A percentile compares a stretch with the other conserved stretches of the same genome.
These are phyloP conservation scores for Lepidocolaptes lacrymiger DNA, from an alignment of 2,797 vertebrate genomes.

Conservation along the genomic window DNA sequence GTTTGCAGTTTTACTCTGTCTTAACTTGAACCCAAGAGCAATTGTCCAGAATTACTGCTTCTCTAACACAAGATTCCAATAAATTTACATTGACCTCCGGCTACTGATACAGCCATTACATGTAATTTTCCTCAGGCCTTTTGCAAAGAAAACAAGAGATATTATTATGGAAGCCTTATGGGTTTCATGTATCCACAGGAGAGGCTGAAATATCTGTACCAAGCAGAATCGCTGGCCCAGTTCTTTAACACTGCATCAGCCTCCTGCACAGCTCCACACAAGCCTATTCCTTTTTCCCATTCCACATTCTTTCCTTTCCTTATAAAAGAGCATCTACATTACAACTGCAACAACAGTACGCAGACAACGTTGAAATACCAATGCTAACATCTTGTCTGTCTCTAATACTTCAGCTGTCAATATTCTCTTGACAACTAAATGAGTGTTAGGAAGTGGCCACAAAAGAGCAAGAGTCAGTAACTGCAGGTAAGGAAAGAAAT, in stretches of 20 bases:
- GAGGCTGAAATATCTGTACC: not conserved
- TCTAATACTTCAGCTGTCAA: not conserved
- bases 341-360: not conserved
- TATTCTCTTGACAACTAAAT: not conserved
- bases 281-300: not conserved
- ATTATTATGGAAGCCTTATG: not conserved
- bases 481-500: not conserved
- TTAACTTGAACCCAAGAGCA: not conserved
- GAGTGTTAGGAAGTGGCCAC: not conserved
- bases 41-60: not conserved
- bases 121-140: not conserved
- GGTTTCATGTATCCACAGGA: not conserved
- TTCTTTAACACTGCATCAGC: not conserved
- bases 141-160: not conserved
- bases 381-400: not conserved
- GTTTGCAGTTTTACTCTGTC: not conserved
- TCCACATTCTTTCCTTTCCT: not conserved
- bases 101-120: not conserved
- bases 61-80: not conserved
- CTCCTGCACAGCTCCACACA: not conserved
- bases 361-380: not conserved
- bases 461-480: not conserved
- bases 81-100: conserved; percentile 1
- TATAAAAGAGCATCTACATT: not conserved
- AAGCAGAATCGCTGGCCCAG: not conserved